phyloP scores from a whole-genome alignment of 2,113 vertebrate genomes.

The Prinia subflava region DNA sequence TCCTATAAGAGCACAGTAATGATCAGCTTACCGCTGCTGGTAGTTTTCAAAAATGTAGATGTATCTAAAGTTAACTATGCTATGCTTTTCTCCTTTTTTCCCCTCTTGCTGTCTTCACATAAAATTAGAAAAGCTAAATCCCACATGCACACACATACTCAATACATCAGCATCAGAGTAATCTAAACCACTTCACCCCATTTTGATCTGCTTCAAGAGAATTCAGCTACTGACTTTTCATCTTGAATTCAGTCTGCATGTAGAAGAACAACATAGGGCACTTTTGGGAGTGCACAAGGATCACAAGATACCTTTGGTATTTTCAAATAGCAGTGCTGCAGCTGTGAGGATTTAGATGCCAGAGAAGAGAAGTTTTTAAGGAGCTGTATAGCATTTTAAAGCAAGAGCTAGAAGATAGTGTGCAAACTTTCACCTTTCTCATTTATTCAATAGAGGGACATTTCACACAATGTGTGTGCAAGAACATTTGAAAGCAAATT shows the following conservation, averaged over 20 bases:
- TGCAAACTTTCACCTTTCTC: neutral
- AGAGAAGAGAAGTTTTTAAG: neutral
- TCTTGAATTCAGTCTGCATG: neutral
- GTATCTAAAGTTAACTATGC: neutral
- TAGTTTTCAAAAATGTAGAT: neutral
- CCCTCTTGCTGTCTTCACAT: neutral
- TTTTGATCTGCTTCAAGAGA: neutral
- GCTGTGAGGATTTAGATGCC: neutral
- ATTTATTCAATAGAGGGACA: neutral
- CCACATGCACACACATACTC: fast-evolving
- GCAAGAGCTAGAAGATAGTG: neutral
- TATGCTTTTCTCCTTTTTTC: neutral
- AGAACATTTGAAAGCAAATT: neutral
- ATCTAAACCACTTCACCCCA: neutral
- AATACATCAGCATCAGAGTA: neutral
- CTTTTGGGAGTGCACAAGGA: neutral
- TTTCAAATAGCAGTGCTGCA: neutral
- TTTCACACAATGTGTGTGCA: neutral
- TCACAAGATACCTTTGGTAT: neutral
- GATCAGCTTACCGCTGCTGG: neutral
- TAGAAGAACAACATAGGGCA: neutral
- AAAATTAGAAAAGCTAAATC: neutral
- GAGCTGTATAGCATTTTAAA: neutral
- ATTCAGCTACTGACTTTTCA: neutral
- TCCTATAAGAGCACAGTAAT: neutral